These are phyloP conservation scores for Mus pahari DNA, from an alignment of 2,113 vertebrate species.

Conservation along the genomic window DNA sequence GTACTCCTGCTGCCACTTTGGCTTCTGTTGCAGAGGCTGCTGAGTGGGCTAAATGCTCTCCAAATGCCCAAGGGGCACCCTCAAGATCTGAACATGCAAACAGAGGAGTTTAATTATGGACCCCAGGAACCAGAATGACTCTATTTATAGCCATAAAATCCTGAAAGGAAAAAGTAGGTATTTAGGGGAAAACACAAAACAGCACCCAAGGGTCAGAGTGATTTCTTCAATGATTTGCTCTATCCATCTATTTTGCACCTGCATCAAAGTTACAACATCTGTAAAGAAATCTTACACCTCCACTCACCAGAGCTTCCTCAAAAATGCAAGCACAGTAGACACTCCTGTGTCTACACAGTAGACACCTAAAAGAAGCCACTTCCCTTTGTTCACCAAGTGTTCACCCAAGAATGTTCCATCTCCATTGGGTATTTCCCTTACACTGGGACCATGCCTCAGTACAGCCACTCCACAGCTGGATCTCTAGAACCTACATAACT, in stretches of 20 bases:
- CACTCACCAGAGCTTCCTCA: conserved; percentile 3
- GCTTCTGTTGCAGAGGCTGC: conserved; percentile 77
- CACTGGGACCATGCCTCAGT: not conserved
- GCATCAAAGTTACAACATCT: conserved; percentile 39
- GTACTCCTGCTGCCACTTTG: conserved; percentile 79
- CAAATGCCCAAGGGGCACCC: conserved; percentile 80
- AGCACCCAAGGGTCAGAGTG: conserved; percentile 39
- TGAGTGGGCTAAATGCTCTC: conserved; percentile 80
- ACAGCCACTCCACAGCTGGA: not conserved
- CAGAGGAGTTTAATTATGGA: conserved; percentile 77
- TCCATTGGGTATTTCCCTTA: not conserved
- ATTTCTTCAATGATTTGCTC: conserved; percentile 58
- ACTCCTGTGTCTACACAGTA: too few species aligned
- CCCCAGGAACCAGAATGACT: conserved; percentile 66
- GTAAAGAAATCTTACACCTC: conserved; percentile 16
- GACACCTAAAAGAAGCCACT: not conserved
- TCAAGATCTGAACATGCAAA: conserved; percentile 73
- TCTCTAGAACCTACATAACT: not conserved
- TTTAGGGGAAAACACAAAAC: conserved; percentile 38
- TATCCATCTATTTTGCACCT: not conserved
- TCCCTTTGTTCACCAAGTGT: conserved; percentile 50
- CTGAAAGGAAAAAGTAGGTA: conserved; percentile 60
- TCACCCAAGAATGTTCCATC: not conserved
- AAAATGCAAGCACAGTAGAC: not conserved
- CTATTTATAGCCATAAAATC: conserved; percentile 67